Conservation (phyloP, 92 coral and sea anemone species). For the Chrysogorgia sp. region DNA sequence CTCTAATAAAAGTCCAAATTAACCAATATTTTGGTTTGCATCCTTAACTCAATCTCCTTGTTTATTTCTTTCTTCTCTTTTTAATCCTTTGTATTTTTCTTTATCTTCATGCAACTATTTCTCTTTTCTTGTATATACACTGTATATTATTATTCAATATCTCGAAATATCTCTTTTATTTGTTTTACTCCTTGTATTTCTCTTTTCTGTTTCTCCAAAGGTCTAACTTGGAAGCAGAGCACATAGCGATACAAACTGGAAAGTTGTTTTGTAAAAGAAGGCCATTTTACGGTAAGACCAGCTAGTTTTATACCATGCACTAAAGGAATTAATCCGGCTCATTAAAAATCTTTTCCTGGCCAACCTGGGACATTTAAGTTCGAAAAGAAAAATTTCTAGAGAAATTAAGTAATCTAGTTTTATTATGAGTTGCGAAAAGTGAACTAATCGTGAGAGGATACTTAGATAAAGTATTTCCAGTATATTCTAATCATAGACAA, state of each 20-base stretch:
- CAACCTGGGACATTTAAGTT: background rate
- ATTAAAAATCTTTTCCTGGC: background rate
- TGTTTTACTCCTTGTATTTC: background rate
- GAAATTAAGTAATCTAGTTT: too few species aligned
- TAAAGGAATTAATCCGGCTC: background rate
- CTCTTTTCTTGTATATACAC: background rate
- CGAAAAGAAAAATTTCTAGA: too few species aligned
- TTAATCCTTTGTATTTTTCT: background rate
- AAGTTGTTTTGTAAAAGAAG: constrained; percentile 71
- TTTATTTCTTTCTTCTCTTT: background rate
- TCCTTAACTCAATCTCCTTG: background rate
- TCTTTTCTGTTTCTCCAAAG: constrained; percentile 44
- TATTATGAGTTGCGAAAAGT: too few species aligned
- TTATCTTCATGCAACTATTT: too few species aligned
- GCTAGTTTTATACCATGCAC: background rate
- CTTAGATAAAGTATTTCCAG: background rate
- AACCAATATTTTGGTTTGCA: too few species aligned
- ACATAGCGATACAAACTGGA: constrained; percentile 71
- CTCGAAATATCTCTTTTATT: background rate
- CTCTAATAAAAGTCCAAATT: too few species aligned
- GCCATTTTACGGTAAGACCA: constrained; percentile 78
- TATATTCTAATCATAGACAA: too few species aligned
- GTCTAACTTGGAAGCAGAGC: constrained; percentile 88
- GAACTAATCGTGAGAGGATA: background rate
- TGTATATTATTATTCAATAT: background rate